Percentiles rank a stretch among this genome's conserved stretches.
phyloP scores from a whole-genome alignment of 2,888 invertebrate species.

The Drosophila lacicola region DNA sequence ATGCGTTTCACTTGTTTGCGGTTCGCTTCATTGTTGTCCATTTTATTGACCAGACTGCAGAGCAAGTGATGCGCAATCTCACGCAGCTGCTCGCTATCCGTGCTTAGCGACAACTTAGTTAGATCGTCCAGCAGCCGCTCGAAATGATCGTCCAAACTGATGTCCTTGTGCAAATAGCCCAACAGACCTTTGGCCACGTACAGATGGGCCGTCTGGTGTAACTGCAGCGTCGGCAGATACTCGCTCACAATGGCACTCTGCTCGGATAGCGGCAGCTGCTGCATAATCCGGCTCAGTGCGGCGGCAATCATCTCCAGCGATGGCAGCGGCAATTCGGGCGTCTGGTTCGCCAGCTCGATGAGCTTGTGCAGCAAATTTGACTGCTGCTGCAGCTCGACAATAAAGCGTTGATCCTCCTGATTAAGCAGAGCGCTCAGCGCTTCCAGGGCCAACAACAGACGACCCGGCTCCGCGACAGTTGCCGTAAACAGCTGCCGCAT shows the following conservation, averaged over 20 bases:
- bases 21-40: slow-evolving; percentile 72
- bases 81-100: slow-evolving; percentile 74
- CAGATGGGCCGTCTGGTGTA: slow-evolving; percentile 79
- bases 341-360: slow-evolving; percentile 74
- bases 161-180: slow-evolving; percentile 81
- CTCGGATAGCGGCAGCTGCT: slow-evolving; percentile 83
- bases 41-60: slow-evolving; percentile 84
- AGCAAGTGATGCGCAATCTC: slow-evolving; percentile 80
- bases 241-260: slow-evolving; percentile 85
- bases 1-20: slow-evolving; percentile 64
- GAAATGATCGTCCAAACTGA: slow-evolving; percentile 82
- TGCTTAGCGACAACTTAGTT: slow-evolving; percentile 75
- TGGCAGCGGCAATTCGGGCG: slow-evolving; percentile 48
- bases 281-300: slow-evolving; percentile 85
- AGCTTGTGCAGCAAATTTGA: slow-evolving; percentile 85
- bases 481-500: slow-evolving; percentile 71
- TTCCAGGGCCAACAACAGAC: slow-evolving; percentile 78
- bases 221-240: slow-evolving; percentile 82
- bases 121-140: slow-evolving; percentile 81
- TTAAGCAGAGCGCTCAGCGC: slow-evolving; percentile 74
- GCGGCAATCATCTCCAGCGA: slow-evolving; percentile 84
- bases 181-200: slow-evolving; percentile 83
- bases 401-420: slow-evolving; percentile 77
- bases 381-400: slow-evolving; percentile 84
- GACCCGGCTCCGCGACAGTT: slow-evolving; percentile 55